Percentiles rank a stretch among this genome's conserved stretches.
Conservation (phyloP, 2,888 invertebrate species). For the Bellardia bayeri region DNA sequence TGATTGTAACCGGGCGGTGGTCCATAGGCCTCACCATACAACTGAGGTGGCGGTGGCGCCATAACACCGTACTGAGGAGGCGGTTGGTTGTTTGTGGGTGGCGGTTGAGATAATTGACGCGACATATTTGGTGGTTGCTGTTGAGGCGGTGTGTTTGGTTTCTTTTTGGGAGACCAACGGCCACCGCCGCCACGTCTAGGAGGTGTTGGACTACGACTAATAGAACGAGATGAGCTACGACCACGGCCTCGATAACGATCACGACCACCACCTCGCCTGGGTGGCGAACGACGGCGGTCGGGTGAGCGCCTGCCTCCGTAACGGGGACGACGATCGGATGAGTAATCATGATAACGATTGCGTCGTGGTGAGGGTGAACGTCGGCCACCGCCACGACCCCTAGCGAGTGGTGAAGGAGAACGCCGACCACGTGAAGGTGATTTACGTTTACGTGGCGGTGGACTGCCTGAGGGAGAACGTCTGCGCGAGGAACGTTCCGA, state of each 20-base stretch:
- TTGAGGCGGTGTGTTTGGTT: constrained; percentile 76
- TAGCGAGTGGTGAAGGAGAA: constrained; percentile 78
- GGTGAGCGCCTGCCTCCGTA: constrained; percentile 76
- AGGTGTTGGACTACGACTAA: constrained; percentile 78
- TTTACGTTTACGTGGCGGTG: constrained; percentile 77
- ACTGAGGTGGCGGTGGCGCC: constrained; percentile 77
- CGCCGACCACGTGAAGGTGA: constrained; percentile 78
- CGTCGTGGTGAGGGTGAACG: constrained; percentile 81
- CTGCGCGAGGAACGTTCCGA: constrained; percentile 74
- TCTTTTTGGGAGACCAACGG: constrained; percentile 82
- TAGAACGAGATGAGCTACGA: constrained; percentile 79
- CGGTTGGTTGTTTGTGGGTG: constrained; percentile 69
- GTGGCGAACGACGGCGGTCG: constrained; percentile 76
- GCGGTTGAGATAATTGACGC: constrained; percentile 69
- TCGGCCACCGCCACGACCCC: constrained; percentile 74
- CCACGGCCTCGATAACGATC: constrained; percentile 77
- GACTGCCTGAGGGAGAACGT: constrained; percentile 79
- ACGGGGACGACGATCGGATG: constrained; percentile 79
- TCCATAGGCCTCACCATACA: constrained; percentile 79
- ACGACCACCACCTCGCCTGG: constrained; percentile 75
- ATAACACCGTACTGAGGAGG: constrained; percentile 78
- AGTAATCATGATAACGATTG: constrained; percentile 79
- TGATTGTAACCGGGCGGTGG: constrained; percentile 77
- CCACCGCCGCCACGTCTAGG: constrained; percentile 77
- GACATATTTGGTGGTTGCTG: constrained; percentile 76